Evolutionary conservation across 2,888 invertebrate genomes (phyloP).

Genomic region (Zaprionus lineosus): DNA sequence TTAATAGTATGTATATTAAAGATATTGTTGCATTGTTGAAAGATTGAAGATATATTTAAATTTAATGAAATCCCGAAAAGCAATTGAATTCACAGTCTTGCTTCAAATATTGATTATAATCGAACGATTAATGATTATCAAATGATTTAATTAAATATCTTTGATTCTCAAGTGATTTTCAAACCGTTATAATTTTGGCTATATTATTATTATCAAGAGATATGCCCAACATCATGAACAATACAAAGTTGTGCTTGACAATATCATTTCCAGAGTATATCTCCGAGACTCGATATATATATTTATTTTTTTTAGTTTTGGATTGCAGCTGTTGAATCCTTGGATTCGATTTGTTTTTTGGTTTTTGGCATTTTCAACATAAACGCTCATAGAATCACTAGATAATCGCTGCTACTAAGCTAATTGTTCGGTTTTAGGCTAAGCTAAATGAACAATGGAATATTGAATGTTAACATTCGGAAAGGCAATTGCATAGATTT

Average conservation of each 20-base stretch:
- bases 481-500: conserved; percentile 52
- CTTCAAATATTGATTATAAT: conserved; percentile 48
- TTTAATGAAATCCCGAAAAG: conserved; percentile 49
- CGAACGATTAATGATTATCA: neutral
- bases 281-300: too few relatives aligned
- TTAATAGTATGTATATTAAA: conserved; percentile 60
- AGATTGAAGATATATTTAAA: conserved; percentile 28
- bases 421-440: conserved; percentile 38
- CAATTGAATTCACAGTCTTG: conserved; percentile 59
- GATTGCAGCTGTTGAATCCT: neutral
- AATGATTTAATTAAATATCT: neutral
- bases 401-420: conserved; percentile 17
- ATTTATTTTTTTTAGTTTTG: too few relatives aligned
- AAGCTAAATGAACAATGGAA: conserved; percentile 22
- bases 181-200: neutral
- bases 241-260: conserved; percentile 79
- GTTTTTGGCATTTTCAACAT: conserved; percentile 18
- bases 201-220: neutral
- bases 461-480: conserved; percentile 61
- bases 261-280: conserved; percentile 75
- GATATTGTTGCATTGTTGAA: conserved; percentile 36
- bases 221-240: neutral
- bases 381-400: conserved; percentile 20
- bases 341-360: conserved; percentile 9
- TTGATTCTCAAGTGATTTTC: conserved; percentile 8